These are phyloP conservation scores for Antennarius striatus DNA, from an alignment of 2,113 vertebrate genomes.

Conservation along the genomic window DNA sequence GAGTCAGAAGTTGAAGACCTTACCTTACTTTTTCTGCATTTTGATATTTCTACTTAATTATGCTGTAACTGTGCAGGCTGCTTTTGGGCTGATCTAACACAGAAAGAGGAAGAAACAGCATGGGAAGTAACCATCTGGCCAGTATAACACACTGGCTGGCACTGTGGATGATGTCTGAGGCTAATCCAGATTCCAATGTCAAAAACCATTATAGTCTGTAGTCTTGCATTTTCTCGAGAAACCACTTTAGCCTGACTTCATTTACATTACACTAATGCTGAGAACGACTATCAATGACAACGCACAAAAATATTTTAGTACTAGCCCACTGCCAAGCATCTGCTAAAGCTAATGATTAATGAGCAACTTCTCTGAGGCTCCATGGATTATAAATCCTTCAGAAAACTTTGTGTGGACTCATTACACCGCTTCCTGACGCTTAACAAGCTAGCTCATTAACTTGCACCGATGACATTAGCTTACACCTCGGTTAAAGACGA, in stretches of 20 bases:
- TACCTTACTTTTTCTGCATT: background rate
- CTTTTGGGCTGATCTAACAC: background rate
- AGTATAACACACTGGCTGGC: background rate
- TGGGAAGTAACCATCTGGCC: constrained; percentile 8
- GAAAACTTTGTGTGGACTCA: background rate
- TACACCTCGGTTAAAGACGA: background rate
- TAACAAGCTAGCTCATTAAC: background rate
- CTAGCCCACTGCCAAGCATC: background rate
- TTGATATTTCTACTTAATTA: background rate
- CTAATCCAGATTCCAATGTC: constrained; percentile 5
- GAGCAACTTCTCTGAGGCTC: background rate
- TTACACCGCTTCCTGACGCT: background rate
- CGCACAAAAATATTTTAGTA: background rate
- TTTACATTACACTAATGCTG: background rate
- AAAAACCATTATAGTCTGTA: background rate
- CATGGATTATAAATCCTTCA: background rate
- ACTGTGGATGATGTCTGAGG: background rate
- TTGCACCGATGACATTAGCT: background rate
- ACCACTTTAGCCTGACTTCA: constrained; percentile 4
- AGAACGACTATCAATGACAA: constrained; percentile 34
- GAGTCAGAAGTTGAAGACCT: background rate
- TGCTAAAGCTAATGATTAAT: background rate
- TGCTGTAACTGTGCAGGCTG: background rate
- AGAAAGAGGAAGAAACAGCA: background rate
- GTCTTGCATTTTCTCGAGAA: background rate